These are phyloP conservation scores for Anthopleura sola DNA, from an alignment of 64 coral and sea anemone species.

Conservation along the genomic window DNA sequence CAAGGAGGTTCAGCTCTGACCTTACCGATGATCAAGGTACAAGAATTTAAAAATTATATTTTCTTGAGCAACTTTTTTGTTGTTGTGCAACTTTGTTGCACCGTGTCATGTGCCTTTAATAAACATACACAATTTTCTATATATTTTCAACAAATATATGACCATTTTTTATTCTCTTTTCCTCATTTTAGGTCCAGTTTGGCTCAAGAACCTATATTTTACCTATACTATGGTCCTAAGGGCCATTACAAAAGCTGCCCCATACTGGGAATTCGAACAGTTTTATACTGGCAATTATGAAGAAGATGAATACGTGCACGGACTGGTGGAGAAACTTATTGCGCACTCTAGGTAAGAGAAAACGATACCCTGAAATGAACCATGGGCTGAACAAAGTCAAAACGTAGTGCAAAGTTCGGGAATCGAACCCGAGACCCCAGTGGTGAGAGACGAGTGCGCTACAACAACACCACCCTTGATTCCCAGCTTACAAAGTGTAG, in stretches of 20 bases:
- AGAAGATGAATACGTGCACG: slow-evolving; percentile 52
- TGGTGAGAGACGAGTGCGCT: too few species aligned
- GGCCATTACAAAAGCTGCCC: slow-evolving; percentile 73
- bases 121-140: background rate
- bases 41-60: background rate
- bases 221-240: slow-evolving; percentile 79
- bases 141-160: background rate
- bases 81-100: too few species aligned
- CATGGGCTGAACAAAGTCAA: too few species aligned
- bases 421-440: too few species aligned
- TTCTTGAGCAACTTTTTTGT: background rate
- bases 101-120: background rate
- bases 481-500: too few species aligned
- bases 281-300: slow-evolving; percentile 89
- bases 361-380: background rate
- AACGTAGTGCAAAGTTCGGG: too few species aligned
- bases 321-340: slow-evolving; percentile 54
- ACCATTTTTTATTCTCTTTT: background rate
- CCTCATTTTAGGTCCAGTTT: slow-evolving; percentile 34
- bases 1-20: slow-evolving; percentile 77
- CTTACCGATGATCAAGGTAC: slow-evolving; percentile 77
- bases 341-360: slow-evolving; percentile 66
- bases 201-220: slow-evolving; percentile 97
- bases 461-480: too few species aligned
- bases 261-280: slow-evolving; percentile 75